Percentiles rank a stretch among this genome's conserved stretches.
These are phyloP conservation scores for Pseudopodoces humilis DNA, from an alignment of 2,113 vertebrate species.

Conservation along the genomic window DNA sequence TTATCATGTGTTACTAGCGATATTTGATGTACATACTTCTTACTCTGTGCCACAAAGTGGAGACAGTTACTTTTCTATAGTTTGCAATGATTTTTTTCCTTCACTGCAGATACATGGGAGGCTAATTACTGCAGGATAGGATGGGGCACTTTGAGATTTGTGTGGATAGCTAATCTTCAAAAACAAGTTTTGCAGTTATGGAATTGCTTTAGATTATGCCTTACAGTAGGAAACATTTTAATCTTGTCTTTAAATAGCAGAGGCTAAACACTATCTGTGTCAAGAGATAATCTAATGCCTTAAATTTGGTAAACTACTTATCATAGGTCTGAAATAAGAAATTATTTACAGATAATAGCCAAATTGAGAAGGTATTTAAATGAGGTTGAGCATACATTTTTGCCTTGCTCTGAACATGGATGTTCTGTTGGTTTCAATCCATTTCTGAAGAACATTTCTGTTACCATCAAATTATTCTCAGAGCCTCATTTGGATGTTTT, in stretches of 20 bases:
- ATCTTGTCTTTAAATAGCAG: neutral
- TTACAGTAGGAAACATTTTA: neutral
- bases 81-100: neutral
- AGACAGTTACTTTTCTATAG: neutral
- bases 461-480: neutral
- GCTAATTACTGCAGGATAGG: neutral
- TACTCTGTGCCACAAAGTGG: neutral
- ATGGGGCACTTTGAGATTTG: neutral
- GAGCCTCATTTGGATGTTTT: neutral
- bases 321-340: neutral
- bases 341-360: neutral
- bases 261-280: neutral
- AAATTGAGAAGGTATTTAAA: neutral
- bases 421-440: neutral
- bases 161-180: neutral
- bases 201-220: neutral
- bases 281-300: neutral
- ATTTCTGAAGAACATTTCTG: neutral
- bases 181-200: neutral
- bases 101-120: neutral
- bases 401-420: neutral
- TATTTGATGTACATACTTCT: neutral
- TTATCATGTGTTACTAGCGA: neutral
- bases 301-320: neutral
- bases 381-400: neutral